Evolutionary conservation across 2,797 vertebrate species (phyloP).

Genomic region (Myotis myotis): DNA sequence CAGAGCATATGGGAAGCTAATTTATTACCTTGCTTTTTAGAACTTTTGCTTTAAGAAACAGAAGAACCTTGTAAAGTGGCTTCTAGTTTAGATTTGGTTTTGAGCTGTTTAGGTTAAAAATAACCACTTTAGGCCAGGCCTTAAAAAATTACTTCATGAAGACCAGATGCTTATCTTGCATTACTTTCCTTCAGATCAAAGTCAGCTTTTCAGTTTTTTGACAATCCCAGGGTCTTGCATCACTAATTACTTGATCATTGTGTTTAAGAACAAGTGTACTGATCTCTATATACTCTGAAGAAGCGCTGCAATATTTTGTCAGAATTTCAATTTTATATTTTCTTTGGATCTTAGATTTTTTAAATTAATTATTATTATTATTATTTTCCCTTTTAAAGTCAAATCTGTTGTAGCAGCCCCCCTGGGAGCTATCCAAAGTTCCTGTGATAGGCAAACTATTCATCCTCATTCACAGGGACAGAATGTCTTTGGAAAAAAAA

Average conservation of each 20-base stretch:
- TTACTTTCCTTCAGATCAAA: background rate
- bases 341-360: background rate
- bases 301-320: background rate
- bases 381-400: background rate
- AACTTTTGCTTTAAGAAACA: background rate
- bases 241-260: background rate
- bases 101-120: background rate
- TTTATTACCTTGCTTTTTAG: background rate
- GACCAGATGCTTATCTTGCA: background rate
- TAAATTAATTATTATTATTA: too few relatives aligned
- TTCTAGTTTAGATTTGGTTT: slow-evolving; percentile 4
- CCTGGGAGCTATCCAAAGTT: background rate
- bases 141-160: slow-evolving; percentile 55
- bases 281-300: background rate
- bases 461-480: slow-evolving; percentile 59
- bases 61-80: background rate
- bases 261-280: background rate
- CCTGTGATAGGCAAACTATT: background rate
- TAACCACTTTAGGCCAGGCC: slow-evolving; percentile 31
- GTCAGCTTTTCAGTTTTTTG: background rate
- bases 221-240: background rate
- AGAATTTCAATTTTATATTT: slow-evolving; percentile 43
- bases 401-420: background rate
- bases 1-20: background rate
- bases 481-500: slow-evolving; percentile 53